Conservation (phyloP, 2,888 invertebrate genomes). For the Drosophila pegasa region DNA sequence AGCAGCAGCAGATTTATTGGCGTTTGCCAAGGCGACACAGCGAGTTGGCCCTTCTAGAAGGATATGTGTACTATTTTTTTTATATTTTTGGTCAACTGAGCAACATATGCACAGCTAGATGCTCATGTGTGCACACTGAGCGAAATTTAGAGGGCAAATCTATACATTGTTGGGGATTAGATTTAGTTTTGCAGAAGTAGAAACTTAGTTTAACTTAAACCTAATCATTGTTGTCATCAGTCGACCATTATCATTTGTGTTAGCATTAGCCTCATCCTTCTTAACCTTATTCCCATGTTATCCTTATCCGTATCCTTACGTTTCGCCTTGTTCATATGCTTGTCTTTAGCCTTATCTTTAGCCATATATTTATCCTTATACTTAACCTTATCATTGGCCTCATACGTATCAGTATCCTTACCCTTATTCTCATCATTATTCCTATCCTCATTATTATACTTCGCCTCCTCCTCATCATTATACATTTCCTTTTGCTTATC, state of each 20-base stretch:
- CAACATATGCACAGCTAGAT: slow-evolving; percentile 21
- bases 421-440: not conserved
- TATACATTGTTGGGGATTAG: not conserved
- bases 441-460: not conserved
- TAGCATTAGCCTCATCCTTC: no score
- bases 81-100: slow-evolving; percentile 58
- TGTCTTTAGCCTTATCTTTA: not conserved
- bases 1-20: slow-evolving; percentile 60
- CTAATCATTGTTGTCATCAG: not conserved
- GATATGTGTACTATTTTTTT: slow-evolving; percentile 44
- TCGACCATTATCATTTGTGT: not conserved
- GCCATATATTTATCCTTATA: not conserved
- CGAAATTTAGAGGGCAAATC: slow-evolving; percentile 9
- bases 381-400: not conserved
- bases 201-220: no score
- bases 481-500: not conserved
- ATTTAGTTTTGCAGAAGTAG: no score
- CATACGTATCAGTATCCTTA: no score
- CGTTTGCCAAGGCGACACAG: slow-evolving; percentile 52
- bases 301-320: not conserved
- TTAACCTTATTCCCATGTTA: not conserved
- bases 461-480: no score
- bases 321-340: not conserved
- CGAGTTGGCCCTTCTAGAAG: slow-evolving; percentile 29
- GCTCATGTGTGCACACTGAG: slow-evolving; percentile 33